A percentile compares a stretch with the other conserved stretches of the same genome.
phyloP scores from a whole-genome alignment of 2,797 vertebrate species.

The Rallus crepitans region DNA sequence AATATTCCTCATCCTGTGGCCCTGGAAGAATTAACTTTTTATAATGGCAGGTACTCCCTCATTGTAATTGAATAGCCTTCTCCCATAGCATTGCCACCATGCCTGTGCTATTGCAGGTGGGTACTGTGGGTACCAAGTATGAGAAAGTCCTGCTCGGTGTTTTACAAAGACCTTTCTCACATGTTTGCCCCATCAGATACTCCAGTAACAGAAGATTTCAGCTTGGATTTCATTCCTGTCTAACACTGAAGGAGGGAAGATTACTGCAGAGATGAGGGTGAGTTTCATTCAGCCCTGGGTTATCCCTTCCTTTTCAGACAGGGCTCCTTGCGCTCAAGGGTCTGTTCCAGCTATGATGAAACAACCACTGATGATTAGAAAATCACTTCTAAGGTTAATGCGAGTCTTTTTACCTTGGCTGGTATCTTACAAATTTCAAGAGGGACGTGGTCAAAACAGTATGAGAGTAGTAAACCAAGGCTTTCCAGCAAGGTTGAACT shows the following conservation, averaged over 20 bases:
- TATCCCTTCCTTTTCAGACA: not conserved
- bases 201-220: not conserved
- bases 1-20: not conserved
- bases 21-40: not conserved
- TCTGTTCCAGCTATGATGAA: not conserved
- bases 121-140: not conserved
- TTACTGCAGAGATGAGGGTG: not conserved
- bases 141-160: not conserved
- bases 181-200: not conserved
- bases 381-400: not conserved
- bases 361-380: not conserved
- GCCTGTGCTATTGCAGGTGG: not conserved
- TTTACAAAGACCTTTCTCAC: not conserved
- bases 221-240: not conserved
- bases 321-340: not conserved
- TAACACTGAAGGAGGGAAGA: not conserved
- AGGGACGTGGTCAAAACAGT: not conserved
- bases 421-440: not conserved
- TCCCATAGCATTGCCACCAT: not conserved
- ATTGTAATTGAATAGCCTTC: not conserved
- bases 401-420: not conserved
- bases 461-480: not conserved
- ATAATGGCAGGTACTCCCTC: not conserved
- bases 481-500: not conserved
- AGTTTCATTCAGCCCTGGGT: not conserved